Conservation (phyloP, 2,797 vertebrate genomes). For the Meriones psammophilus region DNA sequence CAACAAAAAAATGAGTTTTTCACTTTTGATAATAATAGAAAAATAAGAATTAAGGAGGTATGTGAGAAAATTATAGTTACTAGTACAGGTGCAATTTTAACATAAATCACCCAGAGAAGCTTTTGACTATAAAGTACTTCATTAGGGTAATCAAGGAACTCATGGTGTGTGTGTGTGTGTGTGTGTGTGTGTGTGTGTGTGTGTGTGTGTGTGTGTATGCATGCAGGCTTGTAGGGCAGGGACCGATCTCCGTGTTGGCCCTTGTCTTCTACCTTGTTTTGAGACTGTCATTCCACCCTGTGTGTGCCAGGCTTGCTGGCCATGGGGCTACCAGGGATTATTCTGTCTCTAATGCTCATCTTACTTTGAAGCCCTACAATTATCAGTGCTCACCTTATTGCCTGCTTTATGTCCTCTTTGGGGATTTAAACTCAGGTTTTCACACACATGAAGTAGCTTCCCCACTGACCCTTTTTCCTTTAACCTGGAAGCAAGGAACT, state of each 20-base stretch:
- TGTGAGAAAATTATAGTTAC: not conserved
- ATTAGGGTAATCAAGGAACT: not conserved
- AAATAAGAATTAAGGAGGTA: conserved; percentile 31
- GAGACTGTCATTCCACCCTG: not conserved
- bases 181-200: not conserved
- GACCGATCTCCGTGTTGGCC: not conserved
- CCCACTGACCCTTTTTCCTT: not conserved
- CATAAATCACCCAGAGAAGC: not conserved
- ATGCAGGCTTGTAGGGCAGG: not conserved
- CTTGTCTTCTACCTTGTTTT: not conserved
- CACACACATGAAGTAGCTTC: not conserved
- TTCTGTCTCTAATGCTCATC: not conserved
- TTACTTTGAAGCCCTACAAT: not conserved
- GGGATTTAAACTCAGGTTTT: not conserved
- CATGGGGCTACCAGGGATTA: not conserved
- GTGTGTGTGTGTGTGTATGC: not conserved
- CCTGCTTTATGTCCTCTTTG: not conserved
- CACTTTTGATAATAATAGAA: not conserved
- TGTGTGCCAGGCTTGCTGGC: not conserved
- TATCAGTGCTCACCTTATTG: not conserved
- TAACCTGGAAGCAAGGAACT: not conserved
- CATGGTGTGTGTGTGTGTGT: not conserved
- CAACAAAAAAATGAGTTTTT: not conserved
- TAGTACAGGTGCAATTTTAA: not conserved
- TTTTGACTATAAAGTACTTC: not conserved